A percentile compares a stretch with the other conserved stretches of the same genome.
These are phyloP conservation scores for Tenualosa ilisha DNA, from an alignment of 2,797 vertebrate species.

Conservation along the genomic window DNA sequence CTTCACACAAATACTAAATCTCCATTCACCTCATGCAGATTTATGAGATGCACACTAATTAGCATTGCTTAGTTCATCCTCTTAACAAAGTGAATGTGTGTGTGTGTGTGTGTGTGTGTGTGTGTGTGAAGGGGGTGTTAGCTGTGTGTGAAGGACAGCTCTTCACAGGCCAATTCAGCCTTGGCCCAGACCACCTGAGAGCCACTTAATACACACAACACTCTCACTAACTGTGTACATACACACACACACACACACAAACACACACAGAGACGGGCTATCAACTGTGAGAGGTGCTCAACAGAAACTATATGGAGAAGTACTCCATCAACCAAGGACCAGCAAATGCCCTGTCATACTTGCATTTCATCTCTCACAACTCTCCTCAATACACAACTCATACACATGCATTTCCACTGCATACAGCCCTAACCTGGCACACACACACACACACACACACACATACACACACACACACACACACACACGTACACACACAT, in stretches of 20 bases:
- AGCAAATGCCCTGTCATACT: not conserved
- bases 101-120: not conserved
- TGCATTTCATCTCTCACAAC: not conserved
- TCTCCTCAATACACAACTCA: not conserved
- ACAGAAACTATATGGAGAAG: not conserved
- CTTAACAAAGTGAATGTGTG: not conserved
- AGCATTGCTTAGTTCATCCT: not conserved
- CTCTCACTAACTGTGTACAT: not conserved
- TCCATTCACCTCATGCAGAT: not conserved
- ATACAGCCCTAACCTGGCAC: not conserved
- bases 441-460: conserved; percentile 10
- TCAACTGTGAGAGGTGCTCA: conserved; percentile 53
- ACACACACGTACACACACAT: not conserved
- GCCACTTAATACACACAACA: not conserved
- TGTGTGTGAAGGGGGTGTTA: not conserved
- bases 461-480: not conserved
- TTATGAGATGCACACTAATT: not conserved
- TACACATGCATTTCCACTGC: not conserved
- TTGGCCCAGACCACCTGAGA: not conserved
- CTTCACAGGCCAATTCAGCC: not conserved
- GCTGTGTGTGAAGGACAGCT: conserved; percentile 1
- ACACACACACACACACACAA: not conserved
- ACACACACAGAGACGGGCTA: not conserved
- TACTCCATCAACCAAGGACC: conserved; percentile 4
- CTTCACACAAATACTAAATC: not conserved